phyloP scores from a whole-genome alignment of 2,797 vertebrate genomes.

The Carduelis carduelis region DNA sequence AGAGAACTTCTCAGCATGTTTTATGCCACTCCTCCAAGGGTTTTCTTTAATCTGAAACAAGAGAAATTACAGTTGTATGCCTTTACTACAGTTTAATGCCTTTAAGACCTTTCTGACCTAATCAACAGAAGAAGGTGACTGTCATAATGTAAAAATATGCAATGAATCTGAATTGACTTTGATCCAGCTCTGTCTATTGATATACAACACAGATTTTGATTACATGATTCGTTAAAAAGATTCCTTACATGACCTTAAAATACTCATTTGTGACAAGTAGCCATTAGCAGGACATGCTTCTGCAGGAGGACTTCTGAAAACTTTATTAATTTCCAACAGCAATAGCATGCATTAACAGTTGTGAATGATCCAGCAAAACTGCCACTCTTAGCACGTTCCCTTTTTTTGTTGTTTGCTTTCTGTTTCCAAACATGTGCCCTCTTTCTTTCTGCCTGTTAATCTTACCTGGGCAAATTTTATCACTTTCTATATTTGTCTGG shows the following conservation, averaged over 20 bases:
- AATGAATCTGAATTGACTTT: neutral
- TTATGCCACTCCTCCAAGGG: neutral
- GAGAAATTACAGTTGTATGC: neutral
- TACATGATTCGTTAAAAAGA: neutral
- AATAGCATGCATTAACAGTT: neutral
- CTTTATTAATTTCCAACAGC: neutral
- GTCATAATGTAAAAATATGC: neutral
- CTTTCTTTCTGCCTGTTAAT: neutral
- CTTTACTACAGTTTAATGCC: neutral
- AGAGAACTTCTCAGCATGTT: neutral
- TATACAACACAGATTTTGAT: neutral
- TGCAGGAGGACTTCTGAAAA: neutral
- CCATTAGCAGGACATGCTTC: neutral
- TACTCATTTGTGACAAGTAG: neutral
- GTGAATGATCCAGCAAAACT: neutral
- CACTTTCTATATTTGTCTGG: neutral
- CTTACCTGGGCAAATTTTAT: neutral
- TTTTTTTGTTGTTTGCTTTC: neutral
- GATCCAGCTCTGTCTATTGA: neutral
- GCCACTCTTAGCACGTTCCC: neutral
- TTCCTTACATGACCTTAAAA: neutral
- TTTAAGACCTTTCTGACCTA: neutral
- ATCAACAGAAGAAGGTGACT: neutral
- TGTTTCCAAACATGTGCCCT: neutral
- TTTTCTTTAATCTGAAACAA: neutral